Percentiles rank a stretch among this genome's conserved stretches.
These are phyloP conservation scores for Cheilosia soror DNA, from an alignment of 2,888 invertebrate species.

Conservation along the genomic window DNA sequence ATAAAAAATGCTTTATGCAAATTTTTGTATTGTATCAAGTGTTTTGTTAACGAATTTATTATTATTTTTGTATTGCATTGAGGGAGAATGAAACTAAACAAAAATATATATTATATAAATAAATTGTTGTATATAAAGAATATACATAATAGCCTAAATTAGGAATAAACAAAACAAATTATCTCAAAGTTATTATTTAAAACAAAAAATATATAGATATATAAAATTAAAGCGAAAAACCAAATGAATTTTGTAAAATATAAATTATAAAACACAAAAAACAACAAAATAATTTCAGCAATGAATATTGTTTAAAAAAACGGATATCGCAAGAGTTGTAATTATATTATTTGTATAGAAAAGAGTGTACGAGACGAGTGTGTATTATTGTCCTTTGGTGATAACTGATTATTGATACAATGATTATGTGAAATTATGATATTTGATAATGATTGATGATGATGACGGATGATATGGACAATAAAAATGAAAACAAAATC, in stretches of 20 bases:
- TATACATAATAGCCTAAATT: constrained; percentile 53
- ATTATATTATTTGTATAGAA: constrained; percentile 37
- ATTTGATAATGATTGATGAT: constrained; percentile 26
- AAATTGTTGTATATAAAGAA: constrained; percentile 49
- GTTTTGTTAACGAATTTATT: constrained; percentile 74
- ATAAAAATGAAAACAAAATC: constrained; percentile 44
- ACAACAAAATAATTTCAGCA: not conserved
- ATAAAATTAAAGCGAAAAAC: constrained; percentile 43
- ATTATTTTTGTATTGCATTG: constrained; percentile 44
- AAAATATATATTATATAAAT: not conserved
- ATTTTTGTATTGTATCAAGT: constrained; percentile 75
- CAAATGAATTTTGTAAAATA: constrained; percentile 32
- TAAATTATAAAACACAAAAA: not conserved
- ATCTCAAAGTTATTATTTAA: constrained; percentile 52
- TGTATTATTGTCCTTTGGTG: constrained; percentile 29
- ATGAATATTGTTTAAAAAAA: not conserved
- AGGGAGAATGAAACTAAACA: constrained; percentile 8
- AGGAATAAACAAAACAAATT: constrained; percentile 47
- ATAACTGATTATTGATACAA: constrained; percentile 32
- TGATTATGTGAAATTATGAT: constrained; percentile 25
- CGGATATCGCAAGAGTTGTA: constrained; percentile 30
- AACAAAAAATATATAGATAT: not conserved
- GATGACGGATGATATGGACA: constrained; percentile 51
- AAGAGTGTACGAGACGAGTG: constrained; percentile 28
- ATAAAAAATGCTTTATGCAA: constrained; percentile 68